phyloP scores from a whole-genome alignment of 2,113 vertebrate genomes.

The Prietella phreatophila region DNA sequence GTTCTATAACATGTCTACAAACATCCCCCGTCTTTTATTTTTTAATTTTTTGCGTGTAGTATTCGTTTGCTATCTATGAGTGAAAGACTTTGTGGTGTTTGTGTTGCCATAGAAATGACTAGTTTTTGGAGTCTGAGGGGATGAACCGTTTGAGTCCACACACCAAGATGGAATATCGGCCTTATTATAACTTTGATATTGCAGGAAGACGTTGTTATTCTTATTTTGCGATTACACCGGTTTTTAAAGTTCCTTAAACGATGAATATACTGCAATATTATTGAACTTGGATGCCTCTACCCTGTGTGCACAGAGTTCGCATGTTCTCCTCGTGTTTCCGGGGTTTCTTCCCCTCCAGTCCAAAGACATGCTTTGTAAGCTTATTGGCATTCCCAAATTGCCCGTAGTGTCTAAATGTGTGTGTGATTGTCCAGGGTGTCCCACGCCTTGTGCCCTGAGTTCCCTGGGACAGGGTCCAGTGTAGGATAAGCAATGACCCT shows the following conservation, averaged over 20 bases:
- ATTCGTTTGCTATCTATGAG: background rate
- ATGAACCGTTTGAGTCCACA: background rate
- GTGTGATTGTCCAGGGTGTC: too few relatives aligned
- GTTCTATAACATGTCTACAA: background rate
- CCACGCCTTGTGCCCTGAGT: too few relatives aligned
- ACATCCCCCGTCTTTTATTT: background rate
- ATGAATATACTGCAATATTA: background rate
- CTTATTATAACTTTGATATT: background rate
- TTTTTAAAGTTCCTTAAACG: too few relatives aligned
- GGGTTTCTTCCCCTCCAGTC: too few relatives aligned
- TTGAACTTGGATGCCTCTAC: background rate
- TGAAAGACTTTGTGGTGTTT: background rate
- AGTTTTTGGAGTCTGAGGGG: background rate
- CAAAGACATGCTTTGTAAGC: too few relatives aligned
- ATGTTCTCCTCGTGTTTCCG: too few relatives aligned
- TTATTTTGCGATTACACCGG: background rate
- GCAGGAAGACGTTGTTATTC: background rate
- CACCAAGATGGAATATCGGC: background rate
- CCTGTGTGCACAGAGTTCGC: too few relatives aligned
- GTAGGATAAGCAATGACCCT: too few relatives aligned
- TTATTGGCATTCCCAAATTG: too few relatives aligned
- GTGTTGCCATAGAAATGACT: background rate
- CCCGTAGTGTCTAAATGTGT: too few relatives aligned
- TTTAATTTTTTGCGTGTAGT: background rate
- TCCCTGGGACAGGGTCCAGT: too few relatives aligned